These are phyloP conservation scores for Mirza zaza DNA, from an alignment of 2,113 vertebrate genomes.

Conservation along the genomic window DNA sequence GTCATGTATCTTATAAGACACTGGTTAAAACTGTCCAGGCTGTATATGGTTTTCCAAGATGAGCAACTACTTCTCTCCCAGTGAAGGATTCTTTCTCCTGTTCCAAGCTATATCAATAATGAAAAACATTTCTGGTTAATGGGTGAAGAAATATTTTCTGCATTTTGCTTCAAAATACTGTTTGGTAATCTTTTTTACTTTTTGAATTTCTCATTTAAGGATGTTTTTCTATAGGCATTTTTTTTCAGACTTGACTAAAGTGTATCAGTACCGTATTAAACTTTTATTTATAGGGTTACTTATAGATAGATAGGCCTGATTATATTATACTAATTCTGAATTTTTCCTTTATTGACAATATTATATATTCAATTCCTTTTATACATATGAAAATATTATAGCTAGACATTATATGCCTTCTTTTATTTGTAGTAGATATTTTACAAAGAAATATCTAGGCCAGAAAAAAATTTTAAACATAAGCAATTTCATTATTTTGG, in stretches of 20 bases:
- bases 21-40: not conserved
- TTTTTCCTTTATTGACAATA: not conserved
- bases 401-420: not conserved
- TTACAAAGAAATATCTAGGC: not conserved
- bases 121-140: slow-evolving; percentile 33
- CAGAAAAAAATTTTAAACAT: not conserved
- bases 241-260: slow-evolving; percentile 14
- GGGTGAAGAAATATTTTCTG: slow-evolving; percentile 1
- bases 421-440: not conserved
- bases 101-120: not conserved
- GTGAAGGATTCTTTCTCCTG: not conserved
- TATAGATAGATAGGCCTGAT: not conserved
- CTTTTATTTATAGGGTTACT: not conserved
- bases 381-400: not conserved
- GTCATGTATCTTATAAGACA: not conserved
- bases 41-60: not conserved
- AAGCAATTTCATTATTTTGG: not conserved
- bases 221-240: not conserved
- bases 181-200: not conserved
- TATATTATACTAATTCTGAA: not conserved
- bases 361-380: slow-evolving; percentile 3
- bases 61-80: not conserved
- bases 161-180: slow-evolving; percentile 27
- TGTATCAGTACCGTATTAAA: not conserved
- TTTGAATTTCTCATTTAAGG: slow-evolving; percentile 19